phyloP scores from a whole-genome alignment of 2,888 invertebrate species.

The Spicauda simplicius region DNA sequence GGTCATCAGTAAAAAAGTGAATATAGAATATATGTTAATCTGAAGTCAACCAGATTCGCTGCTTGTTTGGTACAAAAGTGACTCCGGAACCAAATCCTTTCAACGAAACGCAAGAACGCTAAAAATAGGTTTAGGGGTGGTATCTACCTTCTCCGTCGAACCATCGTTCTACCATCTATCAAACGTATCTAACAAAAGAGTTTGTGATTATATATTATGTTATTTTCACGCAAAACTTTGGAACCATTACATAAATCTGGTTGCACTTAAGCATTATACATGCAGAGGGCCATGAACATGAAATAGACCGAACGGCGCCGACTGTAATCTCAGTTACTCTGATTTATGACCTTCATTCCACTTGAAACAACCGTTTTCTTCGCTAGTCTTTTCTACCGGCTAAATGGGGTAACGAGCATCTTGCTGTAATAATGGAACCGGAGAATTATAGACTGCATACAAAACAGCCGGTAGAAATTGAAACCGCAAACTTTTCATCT shows the following conservation, averaged over 20 bases:
- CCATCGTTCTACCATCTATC: no score
- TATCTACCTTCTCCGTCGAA: no score
- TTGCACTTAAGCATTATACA: constrained; percentile 55
- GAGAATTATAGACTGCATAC: constrained; percentile 56
- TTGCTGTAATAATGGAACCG: constrained; percentile 67
- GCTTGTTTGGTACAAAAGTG: no score
- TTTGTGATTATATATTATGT: no score
- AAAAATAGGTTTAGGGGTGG: no score
- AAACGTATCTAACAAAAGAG: no score
- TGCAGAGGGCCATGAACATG: constrained; percentile 53
- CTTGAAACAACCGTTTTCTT: constrained; percentile 65
- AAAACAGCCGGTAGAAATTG: constrained; percentile 65
- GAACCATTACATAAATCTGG: constrained; percentile 49
- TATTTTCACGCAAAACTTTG: not conserved
- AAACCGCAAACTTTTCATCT: constrained; percentile 70
- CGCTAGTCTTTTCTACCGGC: constrained; percentile 54
- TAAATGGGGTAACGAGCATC: constrained; percentile 73
- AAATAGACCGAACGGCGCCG: constrained; percentile 65
- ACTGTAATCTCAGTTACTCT: constrained; percentile 62
- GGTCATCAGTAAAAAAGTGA: no score
- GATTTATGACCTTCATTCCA: constrained; percentile 78
- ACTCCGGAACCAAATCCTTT: no score
- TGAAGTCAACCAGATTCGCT: no score
- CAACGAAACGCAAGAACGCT: no score
- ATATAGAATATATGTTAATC: no score